Evolutionary conservation across 2,113 vertebrate species (phyloP).

Genomic region (Dryoscopus gambensis): DNA sequence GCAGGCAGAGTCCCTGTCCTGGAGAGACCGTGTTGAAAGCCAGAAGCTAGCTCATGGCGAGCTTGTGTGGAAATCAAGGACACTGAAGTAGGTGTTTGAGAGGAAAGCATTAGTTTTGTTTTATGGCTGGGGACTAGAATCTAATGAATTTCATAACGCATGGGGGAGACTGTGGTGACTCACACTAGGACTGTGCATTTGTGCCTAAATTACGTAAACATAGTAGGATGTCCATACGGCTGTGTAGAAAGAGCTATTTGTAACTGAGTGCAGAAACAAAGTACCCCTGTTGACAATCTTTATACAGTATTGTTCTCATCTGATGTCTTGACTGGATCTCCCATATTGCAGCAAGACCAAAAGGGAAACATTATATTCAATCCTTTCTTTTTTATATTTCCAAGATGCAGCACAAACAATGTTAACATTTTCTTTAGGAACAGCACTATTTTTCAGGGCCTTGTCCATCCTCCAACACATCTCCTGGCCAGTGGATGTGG

Average conservation of each 20-base stretch:
- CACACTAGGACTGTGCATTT: slow-evolving; percentile 15
- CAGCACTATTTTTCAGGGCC: neutral
- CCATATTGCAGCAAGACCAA: neutral
- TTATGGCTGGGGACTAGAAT: neutral
- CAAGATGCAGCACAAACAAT: neutral
- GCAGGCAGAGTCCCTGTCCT: neutral
- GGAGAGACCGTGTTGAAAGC: accelerated
- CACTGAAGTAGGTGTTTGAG: neutral
- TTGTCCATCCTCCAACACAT: neutral
- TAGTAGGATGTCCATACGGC: neutral
- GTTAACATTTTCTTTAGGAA: neutral
- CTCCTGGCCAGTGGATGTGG: neutral
- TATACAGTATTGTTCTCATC: neutral
- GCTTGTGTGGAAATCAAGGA: neutral
- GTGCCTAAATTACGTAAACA: slow-evolving; percentile 8
- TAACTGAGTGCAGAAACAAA: neutral
- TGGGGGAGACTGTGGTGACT: neutral
- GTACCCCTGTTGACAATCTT: neutral
- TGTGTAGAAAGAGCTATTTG: neutral
- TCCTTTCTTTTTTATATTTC: neutral
- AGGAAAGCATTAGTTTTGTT: neutral
- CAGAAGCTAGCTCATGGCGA: neutral
- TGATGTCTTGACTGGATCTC: neutral
- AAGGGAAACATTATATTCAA: neutral
- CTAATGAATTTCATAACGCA: neutral